A percentile compares a stretch with the other conserved stretches of the same genome.
phyloP scores from a whole-genome alignment of 2,888 invertebrate species.

The Uropetala carovei region DNA sequence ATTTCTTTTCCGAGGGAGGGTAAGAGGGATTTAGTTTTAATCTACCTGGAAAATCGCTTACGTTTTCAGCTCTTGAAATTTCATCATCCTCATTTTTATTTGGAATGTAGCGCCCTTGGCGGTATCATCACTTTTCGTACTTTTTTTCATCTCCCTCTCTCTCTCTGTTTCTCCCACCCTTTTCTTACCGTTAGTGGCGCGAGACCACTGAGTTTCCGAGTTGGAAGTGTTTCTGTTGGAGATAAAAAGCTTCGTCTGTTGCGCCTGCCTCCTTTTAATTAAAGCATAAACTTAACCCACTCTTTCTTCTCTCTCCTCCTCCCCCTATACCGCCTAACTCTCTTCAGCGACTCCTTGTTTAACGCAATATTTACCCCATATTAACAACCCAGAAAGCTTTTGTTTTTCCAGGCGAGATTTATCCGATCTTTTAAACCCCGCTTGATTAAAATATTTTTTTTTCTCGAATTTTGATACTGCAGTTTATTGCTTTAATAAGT shows the following conservation, averaged over 20 bases:
- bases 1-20: no score
- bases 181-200: background rate
- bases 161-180: background rate
- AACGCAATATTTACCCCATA: slow-evolving; percentile 18
- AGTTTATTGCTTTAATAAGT: no score
- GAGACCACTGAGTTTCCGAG: slow-evolving; percentile 1
- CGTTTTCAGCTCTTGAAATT: no score
- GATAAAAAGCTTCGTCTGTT: slow-evolving; percentile 5
- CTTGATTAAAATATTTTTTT: no score
- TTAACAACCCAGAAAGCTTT: background rate
- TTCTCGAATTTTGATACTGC: no score
- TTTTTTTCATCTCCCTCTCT: background rate
- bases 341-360: background rate
- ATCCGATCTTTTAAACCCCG: background rate
- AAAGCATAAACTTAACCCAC: slow-evolving; percentile 32
- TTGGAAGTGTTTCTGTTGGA: background rate
- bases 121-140: no score
- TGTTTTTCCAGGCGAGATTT: background rate
- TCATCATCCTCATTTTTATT: no score
- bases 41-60: no score
- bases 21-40: no score
- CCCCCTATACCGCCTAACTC: background rate
- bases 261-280: slow-evolving; percentile 30
- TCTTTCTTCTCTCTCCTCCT: background rate
- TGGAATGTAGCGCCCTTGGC: no score